Evolutionary conservation across 1,140 invertebrate species (phyloP), one percentile per base, ranked within the genome.

Genomic region (Trichogramma pretiosum): DNA sequence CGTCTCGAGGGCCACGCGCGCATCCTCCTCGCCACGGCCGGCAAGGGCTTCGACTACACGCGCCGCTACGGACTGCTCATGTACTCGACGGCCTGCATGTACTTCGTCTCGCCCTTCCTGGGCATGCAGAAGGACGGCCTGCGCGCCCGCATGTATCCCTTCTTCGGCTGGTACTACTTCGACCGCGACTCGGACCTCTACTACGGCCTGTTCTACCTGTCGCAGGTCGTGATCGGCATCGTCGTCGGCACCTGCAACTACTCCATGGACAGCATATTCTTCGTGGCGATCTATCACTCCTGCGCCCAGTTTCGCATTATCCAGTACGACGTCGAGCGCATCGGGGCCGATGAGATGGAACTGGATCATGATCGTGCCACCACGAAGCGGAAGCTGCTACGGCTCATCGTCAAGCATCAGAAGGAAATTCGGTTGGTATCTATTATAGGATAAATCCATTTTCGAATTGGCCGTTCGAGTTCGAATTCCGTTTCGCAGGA

Each of bases 101-200:
- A 54, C 16, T 46, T 45, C 17, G 9, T 54, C 3, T 41, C 41
- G 10, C 53, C 53, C 2, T 42, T 54, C 14, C 4, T 51, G 2
- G 48, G 40, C 10, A 28, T 39, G 45, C 42, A 47, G 14, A 3
- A 13, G n/a, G 18, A 47, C 14, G 8, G 18, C 10, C 10, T 47
- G 4, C 22, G 43, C 10, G 13, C 33, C 1, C 37, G 45, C 5
- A 51, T 47, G 16, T 50, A 54, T 30, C 53, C 53, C 9, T 47
- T 54, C 14, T 50, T 45, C 21, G 53, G 42, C 2, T 54, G 53
- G 53, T 54, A 54, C 13, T 47, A 46, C 19, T 47, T 47, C n/a
- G 48, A 54, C n/a, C 16, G 35, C n/a, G 46, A 36, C 17, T 51
- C 48, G 9, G 28, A 48, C 32, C 14, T 39, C 1, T 42, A 39